Base-by-base conservation (phyloP, 2,797 vertebrate species). In the Diplodus sargus region DNA sequence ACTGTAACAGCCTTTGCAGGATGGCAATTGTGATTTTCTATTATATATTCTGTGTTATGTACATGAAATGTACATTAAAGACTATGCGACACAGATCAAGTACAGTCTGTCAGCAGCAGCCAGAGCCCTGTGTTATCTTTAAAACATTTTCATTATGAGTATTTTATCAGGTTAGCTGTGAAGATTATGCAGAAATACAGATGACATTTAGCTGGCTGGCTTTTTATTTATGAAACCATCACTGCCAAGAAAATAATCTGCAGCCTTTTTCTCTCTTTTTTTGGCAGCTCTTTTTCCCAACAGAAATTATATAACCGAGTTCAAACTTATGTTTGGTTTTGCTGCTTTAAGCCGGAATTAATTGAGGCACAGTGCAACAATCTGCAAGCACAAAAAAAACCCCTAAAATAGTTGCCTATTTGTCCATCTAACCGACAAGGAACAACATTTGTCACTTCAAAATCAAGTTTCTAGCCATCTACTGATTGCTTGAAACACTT, bases 201-300 rank as follows among this genome's bases (percentile, higher is more conserved):
- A 57, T 51, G 83, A 13, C 73, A 83, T 83, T 81, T 72, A 79
- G 43, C 57, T 58, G 39, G 2, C 34, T 56, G 67, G 23, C 64
- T 17, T 16, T 62, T 70, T 42, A 59, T 71, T 69, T 60, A 69
- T 58, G 25, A 82, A 85, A 67, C 17, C 23, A 13, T 43, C 42
- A 4, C 58, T 39, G 60, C 51, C 48, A 0, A 48, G 20, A 76
- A 71, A 58, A 69, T 53, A 30, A 53, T 52, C 30, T 28, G 10
- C 23, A 56, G 52, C 2, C 4, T 58, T 68, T 68, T 54, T 74
- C n/a, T 23, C 20, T 20, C 16, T 34, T 43, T 45, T 5, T 10
- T 48, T 39, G 20, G 58, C 66, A 70, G 16, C 30, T 66, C 56
- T 45, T 47, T 11, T 18, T 2, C 11, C 5, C 30, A 5, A 58